Base-by-base conservation (phyloP, 2,113 vertebrate species). In the Rissa tridactyla region DNA sequence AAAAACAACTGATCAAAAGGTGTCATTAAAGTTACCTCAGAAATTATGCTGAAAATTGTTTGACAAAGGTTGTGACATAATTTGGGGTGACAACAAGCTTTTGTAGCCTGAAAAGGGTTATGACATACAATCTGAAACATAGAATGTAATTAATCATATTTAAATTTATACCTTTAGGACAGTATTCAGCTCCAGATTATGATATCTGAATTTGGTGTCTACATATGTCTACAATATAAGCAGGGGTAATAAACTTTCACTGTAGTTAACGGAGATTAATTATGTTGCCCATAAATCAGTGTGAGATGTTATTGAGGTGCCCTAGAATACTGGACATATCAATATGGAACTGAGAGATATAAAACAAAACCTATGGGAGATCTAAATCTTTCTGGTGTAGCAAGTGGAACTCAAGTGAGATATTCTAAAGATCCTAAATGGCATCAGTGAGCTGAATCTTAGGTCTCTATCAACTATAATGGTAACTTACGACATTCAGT, bases 291-390 rank as follows among this genome's bases (percentile, higher is more conserved):
- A 20, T 6, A 36, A 27, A 86, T 89, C 10, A 55, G 2, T 34
- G 22, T 46, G n/a, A 64, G 77, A 38, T 30, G 21, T 19, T 36
- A 73, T 51, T 46, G 7, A 51, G 9, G 6, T 72, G 10, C 11
- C 20, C 42, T 49, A 29, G 10, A 20, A 75, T 70, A 52, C 3
- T 1, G 0, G 12, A 57, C 2, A 4, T 11, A 30, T 23, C 22
- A n/a, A 6, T 47, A 58, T 15, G 4, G 3, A 10, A 51, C 8
- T 51, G 30, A 72, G 30, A 73, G 78, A 49, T 6, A 34, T 22
- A 15, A 46, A 25, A 58, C 30, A 91, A 88, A 77, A 82, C 11
- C 15, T 73, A 9, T 21, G 5, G 15, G 42, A 64, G 8, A 46
- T 32, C 12, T 57, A 32, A 76, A 27, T 44, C 57, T 72, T 87